These are phyloP conservation scores for Ophion ventricosus DNA, from an alignment of 2,888 invertebrate species.

Conservation along the genomic window DNA sequence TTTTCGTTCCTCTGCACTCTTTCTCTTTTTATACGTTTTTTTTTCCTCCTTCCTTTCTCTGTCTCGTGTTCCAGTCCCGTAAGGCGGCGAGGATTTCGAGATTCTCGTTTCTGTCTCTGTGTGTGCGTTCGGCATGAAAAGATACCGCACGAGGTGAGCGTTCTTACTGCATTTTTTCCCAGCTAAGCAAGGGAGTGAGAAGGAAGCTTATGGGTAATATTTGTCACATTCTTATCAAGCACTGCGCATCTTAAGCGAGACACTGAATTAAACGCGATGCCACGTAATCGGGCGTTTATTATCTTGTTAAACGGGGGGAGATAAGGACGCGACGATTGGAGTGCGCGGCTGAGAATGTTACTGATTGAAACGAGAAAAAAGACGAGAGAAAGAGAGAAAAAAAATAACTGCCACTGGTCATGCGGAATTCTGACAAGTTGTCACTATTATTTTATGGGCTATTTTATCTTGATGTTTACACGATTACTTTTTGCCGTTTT, in stretches of 20 bases:
- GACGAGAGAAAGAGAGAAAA: background rate
- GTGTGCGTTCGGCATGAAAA: slow-evolving; percentile 19
- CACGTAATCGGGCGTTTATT: slow-evolving; percentile 79
- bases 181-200: slow-evolving; percentile 13
- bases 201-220: slow-evolving; percentile 78
- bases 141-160: slow-evolving; percentile 43
- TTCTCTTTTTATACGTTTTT: slow-evolving; percentile 31
- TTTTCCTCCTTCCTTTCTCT: slow-evolving; percentile 25
- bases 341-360: slow-evolving; percentile 12
- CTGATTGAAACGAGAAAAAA: background rate
- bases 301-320: slow-evolving; percentile 77
- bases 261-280: slow-evolving; percentile 76
- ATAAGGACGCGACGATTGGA: slow-evolving; percentile 46
- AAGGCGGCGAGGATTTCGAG: slow-evolving; percentile 29
- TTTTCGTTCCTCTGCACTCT: slow-evolving; percentile 41
- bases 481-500: too few species aligned
- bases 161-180: background rate
- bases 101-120: background rate
- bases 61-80: slow-evolving; percentile 36
- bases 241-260: slow-evolving; percentile 76
- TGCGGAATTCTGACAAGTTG: too few species aligned
- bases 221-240: slow-evolving; percentile 80
- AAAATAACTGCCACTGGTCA: too few species aligned
- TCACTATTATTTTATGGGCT: too few species aligned
- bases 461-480: too few species aligned